Percentiles rank a stretch among this genome's conserved stretches.
Evolutionary conservation across 2,797 vertebrate species (phyloP).

Genomic region (Pelodytes ibericus): DNA sequence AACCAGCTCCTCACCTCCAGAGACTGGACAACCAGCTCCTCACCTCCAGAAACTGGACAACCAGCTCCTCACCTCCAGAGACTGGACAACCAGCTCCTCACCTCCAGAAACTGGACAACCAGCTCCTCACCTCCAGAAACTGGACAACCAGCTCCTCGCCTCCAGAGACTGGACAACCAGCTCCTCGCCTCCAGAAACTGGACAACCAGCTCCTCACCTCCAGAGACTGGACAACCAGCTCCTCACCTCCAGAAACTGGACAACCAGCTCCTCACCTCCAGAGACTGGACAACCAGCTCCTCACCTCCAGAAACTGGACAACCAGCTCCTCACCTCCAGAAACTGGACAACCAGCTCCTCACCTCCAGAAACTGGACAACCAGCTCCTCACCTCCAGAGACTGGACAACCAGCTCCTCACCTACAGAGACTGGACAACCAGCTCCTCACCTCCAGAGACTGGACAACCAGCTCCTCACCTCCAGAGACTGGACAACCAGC

Average conservation of each 20-base stretch:
- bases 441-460: conserved; percentile 15
- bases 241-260: conserved; percentile 13
- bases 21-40: conserved; percentile 4
- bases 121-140: conserved; percentile 15
- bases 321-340: conserved; percentile 16
- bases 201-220: conserved; percentile 9
- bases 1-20: conserved; percentile 11
- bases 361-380: conserved; percentile 17
- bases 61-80: conserved; percentile 11
- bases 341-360: background rate
- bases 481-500: conserved; percentile 15
- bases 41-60: conserved; percentile 19
- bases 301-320: conserved; percentile 13
- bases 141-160: conserved; percentile 2
- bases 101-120: conserved; percentile 17
- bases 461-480: conserved; percentile 6
- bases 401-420: conserved; percentile 3
- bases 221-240: conserved; percentile 11
- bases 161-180: conserved; percentile 16
- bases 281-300: conserved; percentile 6
- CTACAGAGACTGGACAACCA: conserved; percentile 12
- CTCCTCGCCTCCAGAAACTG: conserved; percentile 11
- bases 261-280: conserved; percentile 9
- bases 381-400: conserved; percentile 13
- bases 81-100: conserved; percentile 1